A percentile compares a stretch with the other conserved stretches of the same genome.
Conservation (phyloP, 37 sponge, comb jelly and placozoan genomes). For the Lycopodina hypogea region DNA sequence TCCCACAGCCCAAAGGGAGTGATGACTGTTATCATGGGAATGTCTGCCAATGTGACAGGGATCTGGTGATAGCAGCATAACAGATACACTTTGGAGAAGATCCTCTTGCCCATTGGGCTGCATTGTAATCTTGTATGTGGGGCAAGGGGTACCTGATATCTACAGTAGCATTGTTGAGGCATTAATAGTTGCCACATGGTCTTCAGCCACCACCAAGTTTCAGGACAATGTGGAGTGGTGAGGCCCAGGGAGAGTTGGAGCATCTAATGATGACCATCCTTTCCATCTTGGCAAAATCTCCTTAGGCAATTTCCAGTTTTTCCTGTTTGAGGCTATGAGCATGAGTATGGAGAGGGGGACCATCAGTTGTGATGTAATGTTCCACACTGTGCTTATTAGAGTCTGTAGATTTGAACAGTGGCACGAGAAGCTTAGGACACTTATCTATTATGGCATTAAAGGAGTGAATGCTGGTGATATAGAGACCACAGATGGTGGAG, state of each 20-base stretch:
- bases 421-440: slow-evolving; percentile 23
- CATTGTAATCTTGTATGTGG: slow-evolving; percentile 51
- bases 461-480: background rate
- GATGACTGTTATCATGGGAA: slow-evolving; percentile 22
- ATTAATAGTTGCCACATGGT: slow-evolving; percentile 56
- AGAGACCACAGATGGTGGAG: background rate
- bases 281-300: slow-evolving; percentile 32
- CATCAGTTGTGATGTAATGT: slow-evolving; percentile 46
- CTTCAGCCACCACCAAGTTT: slow-evolving; percentile 53
- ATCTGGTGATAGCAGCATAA: slow-evolving; percentile 18
- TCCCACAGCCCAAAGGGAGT: background rate
- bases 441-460: slow-evolving; percentile 1
- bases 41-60: slow-evolving; percentile 15
- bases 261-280: slow-evolving; percentile 33
- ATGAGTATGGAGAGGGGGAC: slow-evolving; percentile 31
- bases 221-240: slow-evolving; percentile 46
- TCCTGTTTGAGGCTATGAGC: slow-evolving; percentile 27
- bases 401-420: slow-evolving; percentile 3
- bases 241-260: slow-evolving; percentile 43
- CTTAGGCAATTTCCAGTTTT: slow-evolving; percentile 5
- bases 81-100: slow-evolving; percentile 27
- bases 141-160: slow-evolving; percentile 56
- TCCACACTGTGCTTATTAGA: slow-evolving; percentile 21
- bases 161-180: slow-evolving; percentile 45
- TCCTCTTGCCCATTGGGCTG: background rate